phyloP scores from a whole-genome alignment of 2,888 invertebrate species.

The Minunthozetes semirufus region DNA sequence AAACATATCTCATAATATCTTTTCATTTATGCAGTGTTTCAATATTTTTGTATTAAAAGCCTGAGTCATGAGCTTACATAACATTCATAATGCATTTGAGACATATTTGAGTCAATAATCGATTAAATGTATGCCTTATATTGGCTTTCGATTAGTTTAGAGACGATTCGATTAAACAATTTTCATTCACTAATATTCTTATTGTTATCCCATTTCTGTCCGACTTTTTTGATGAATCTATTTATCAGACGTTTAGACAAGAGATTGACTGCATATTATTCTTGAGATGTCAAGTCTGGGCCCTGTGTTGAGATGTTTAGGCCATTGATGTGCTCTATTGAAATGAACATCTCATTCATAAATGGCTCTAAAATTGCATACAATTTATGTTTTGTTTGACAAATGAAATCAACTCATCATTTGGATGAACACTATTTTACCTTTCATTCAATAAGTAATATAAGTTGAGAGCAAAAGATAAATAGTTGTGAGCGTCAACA shows the following conservation, averaged over 20 bases:
- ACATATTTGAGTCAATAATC: too few species aligned
- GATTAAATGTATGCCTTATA: neutral
- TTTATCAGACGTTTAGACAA: neutral
- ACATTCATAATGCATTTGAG: too few species aligned
- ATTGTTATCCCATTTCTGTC: neutral
- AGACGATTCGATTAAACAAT: neutral
- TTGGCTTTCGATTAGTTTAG: neutral
- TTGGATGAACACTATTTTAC: neutral
- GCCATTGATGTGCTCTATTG: conserved; percentile 3
- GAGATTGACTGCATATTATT: neutral
- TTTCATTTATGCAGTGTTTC: neutral
- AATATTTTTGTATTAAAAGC: neutral
- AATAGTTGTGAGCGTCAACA: conserved; percentile 6
- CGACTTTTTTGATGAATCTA: neutral
- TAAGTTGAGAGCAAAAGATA: conserved; percentile 11
- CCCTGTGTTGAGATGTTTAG: neutral
- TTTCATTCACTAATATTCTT: neutral
- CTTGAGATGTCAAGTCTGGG: neutral
- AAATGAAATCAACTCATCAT: conserved; percentile 17
- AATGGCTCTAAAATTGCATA: neutral
- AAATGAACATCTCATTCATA: neutral
- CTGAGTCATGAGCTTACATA: too few species aligned
- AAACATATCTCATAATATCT: neutral
- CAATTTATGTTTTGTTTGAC: conserved; percentile 3
- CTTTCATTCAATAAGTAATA: conserved; percentile 10